These are phyloP conservation scores for Calliopum simillimum DNA, from an alignment of 2,888 invertebrate genomes.

Conservation along the genomic window DNA sequence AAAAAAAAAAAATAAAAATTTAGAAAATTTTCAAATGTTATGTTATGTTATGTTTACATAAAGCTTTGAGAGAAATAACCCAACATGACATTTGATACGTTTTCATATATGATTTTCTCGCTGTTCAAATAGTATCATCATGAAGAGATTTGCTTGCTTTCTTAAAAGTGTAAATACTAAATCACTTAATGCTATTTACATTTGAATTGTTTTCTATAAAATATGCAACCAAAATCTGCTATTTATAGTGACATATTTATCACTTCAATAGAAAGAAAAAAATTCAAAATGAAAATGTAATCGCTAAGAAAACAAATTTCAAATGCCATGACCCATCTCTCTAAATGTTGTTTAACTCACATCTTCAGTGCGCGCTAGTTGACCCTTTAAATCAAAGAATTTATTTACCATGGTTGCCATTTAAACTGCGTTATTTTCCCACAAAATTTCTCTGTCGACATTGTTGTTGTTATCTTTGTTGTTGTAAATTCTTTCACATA, in stretches of 20 bases:
- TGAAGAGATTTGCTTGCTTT: no score
- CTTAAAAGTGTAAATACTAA: no score
- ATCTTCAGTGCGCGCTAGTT: neutral
- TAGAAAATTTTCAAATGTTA: neutral
- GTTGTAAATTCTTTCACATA: neutral
- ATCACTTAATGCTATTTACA: no score
- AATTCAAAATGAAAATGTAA: neutral
- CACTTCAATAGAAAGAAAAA: neutral
- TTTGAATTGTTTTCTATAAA: no score
- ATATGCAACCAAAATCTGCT: no score
- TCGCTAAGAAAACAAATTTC: neutral
- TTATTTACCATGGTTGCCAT: slow-evolving; percentile 32
- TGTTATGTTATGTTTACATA: neutral
- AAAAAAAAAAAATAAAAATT: neutral
- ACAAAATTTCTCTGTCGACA: neutral
- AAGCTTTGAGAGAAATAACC: no score
- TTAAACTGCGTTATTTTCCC: slow-evolving; percentile 17
- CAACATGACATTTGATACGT: no score
- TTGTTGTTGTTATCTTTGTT: slow-evolving; percentile 19
- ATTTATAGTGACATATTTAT: no score
- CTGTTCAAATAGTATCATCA: no score
- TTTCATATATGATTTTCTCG: no score
- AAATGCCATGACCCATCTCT: slow-evolving; percentile 4
- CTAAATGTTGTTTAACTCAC: no score
- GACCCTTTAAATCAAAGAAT: slow-evolving; percentile 35